Percentiles rank a stretch among this genome's conserved stretches.
These are phyloP conservation scores for Aphaenogaster rudis DNA, from an alignment of 1,140 invertebrate genomes.

Conservation along the genomic window DNA sequence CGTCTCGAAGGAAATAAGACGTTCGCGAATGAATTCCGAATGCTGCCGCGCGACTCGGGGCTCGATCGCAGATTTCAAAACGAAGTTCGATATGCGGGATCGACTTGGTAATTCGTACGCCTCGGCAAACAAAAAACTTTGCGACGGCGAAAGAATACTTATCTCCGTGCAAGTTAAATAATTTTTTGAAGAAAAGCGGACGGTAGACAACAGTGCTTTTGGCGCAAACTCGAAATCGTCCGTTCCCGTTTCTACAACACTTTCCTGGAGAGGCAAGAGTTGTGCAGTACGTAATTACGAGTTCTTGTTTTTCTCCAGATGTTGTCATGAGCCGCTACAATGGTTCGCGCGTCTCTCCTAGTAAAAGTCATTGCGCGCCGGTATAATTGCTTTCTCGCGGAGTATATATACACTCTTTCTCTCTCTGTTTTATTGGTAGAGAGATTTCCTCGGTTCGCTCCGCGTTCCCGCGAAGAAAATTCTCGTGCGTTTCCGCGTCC, in stretches of 20 bases:
- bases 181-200: neutral
- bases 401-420: neutral
- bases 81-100: neutral
- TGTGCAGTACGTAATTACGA: slow-evolving; percentile 26
- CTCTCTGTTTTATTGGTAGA: slow-evolving; percentile 22
- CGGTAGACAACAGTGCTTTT: neutral
- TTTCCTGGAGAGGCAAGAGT: neutral
- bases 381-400: slow-evolving; percentile 47
- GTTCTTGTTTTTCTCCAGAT: slow-evolving; percentile 34
- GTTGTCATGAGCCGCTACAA: slow-evolving; percentile 35
- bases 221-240: neutral
- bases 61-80: neutral
- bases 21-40: slow-evolving; percentile 38
- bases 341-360: neutral
- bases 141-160: too few relatives aligned
- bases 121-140: neutral
- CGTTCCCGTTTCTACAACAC: neutral
- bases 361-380: slow-evolving; percentile 17
- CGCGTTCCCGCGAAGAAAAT: slow-evolving; percentile 18
- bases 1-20: slow-evolving; percentile 34
- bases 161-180: neutral
- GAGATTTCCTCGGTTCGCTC: neutral
- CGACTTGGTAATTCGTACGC: neutral
- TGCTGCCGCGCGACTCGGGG: neutral
- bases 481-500: neutral